Evolutionary conservation across 2,797 vertebrate species (phyloP).

Genomic region (Glyptemys insculpta): DNA sequence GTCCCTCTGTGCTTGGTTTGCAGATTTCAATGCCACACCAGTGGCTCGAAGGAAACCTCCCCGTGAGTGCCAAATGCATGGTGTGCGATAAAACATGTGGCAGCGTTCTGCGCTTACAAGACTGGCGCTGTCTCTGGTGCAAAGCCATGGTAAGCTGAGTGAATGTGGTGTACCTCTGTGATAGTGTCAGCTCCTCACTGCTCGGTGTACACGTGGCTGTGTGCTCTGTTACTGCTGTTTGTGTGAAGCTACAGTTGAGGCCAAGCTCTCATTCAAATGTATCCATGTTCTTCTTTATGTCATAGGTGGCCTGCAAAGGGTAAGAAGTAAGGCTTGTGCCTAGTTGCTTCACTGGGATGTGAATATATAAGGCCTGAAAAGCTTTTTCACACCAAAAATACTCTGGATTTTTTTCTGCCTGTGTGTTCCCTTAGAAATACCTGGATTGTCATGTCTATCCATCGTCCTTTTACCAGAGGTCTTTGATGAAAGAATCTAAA

Average conservation of each 20-base stretch:
- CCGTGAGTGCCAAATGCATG: conserved; percentile 94
- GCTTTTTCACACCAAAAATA: not conserved
- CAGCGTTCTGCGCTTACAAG: conserved; percentile 94
- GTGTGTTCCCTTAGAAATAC: not conserved
- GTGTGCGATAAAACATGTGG: conserved; percentile 97
- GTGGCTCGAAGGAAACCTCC: conserved; percentile 97
- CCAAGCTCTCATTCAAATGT: not conserved
- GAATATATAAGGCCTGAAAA: not conserved
- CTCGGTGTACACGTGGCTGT: not conserved
- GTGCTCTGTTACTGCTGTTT: not conserved
- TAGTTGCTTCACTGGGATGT: not conserved
- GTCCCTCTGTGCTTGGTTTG: not conserved
- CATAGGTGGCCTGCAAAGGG: not conserved
- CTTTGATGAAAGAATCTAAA: conserved; percentile 18
- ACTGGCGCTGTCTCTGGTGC: conserved; percentile 98
- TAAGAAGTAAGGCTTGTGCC: not conserved
- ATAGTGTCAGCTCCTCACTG: not conserved
- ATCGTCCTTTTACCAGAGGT: conserved; percentile 7
- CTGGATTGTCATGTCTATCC: not conserved
- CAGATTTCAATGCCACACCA: conserved; percentile 98
- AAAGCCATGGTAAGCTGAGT: conserved; percentile 92
- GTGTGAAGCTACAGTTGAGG: not conserved
- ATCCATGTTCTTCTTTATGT: not conserved
- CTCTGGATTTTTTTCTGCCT: not conserved
- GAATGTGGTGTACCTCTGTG: not conserved